phyloP scores from a whole-genome alignment of 2,113 vertebrate species.

The Ranitomeya imitator region DNA sequence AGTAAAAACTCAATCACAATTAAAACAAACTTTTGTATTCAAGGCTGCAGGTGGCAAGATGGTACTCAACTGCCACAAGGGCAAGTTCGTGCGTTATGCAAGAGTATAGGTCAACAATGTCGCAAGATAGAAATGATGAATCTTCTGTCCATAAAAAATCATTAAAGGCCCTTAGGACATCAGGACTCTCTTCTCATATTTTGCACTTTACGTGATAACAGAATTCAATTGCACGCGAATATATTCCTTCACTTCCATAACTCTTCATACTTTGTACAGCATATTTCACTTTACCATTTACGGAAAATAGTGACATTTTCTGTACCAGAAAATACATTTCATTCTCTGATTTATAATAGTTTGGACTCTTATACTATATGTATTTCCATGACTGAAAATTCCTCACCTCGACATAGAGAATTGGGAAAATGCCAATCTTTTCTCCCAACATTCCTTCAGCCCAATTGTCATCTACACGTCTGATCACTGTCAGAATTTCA shows the following conservation, averaged over 20 bases:
- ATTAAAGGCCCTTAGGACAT: too few species aligned
- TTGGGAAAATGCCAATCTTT: conserved; percentile 97
- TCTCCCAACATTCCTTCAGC: conserved; percentile 98
- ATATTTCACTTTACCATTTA: not conserved
- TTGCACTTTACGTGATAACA: too few species aligned
- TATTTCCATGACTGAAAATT: not conserved
- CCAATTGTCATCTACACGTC: conserved; percentile 98
- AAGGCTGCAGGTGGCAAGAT: too few species aligned
- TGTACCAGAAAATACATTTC: not conserved
- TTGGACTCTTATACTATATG: not conserved
- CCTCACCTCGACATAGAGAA: conserved; percentile 95
- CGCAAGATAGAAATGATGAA: too few species aligned
- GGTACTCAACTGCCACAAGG: too few species aligned
- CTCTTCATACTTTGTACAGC: not conserved
- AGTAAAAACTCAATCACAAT: too few species aligned
- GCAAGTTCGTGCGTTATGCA: too few species aligned
- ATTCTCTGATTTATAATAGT: not conserved
- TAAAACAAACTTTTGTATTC: too few species aligned
- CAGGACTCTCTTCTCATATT: too few species aligned
- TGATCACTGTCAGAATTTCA: conserved; percentile 96
- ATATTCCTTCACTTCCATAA: not conserved
- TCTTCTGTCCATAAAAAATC: too few species aligned
- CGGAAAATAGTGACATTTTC: not conserved
- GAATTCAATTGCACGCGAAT: too few species aligned
- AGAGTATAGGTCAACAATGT: too few species aligned